phyloP scores from a whole-genome alignment of 2,888 invertebrate genomes.

The Diploptera punctata region DNA sequence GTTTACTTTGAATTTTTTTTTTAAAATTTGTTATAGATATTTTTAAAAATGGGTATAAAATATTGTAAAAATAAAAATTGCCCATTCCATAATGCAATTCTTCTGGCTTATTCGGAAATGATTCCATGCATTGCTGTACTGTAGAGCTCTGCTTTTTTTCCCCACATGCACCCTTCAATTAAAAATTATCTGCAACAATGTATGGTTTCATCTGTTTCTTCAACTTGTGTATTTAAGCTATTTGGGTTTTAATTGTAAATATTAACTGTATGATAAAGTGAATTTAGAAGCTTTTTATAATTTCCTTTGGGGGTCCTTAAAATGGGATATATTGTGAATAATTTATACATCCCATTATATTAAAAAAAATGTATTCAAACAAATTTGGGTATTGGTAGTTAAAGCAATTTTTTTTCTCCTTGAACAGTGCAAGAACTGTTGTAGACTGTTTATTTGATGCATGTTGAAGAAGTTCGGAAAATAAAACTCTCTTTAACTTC shows the following conservation, averaged over 20 bases:
- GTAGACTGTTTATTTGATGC: slow-evolving; percentile 13
- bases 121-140: neutral
- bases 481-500: no score
- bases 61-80: neutral
- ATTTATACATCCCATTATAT: neutral
- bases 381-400: neutral
- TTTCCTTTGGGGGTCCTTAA: neutral
- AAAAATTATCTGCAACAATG: slow-evolving; percentile 10
- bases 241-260: slow-evolving; percentile 42
- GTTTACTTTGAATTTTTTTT: no score
- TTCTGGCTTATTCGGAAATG: neutral
- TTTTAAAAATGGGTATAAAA: neutral
- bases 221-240: slow-evolving; percentile 22
- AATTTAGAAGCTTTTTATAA: slow-evolving; percentile 26
- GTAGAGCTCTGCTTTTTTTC: neutral
- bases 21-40: no score
- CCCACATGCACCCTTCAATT: neutral
- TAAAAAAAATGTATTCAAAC: neutral
- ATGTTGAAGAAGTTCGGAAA: slow-evolving; percentile 8
- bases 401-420: neutral
- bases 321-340: neutral
- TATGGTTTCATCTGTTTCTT: slow-evolving; percentile 24
- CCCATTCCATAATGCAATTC: neutral
- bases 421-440: slow-evolving; percentile 4
- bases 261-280: slow-evolving; percentile 37